These are phyloP conservation scores for Pogonomyrmex californicus DNA, from an alignment of 1,140 invertebrate genomes.

Conservation along the genomic window DNA sequence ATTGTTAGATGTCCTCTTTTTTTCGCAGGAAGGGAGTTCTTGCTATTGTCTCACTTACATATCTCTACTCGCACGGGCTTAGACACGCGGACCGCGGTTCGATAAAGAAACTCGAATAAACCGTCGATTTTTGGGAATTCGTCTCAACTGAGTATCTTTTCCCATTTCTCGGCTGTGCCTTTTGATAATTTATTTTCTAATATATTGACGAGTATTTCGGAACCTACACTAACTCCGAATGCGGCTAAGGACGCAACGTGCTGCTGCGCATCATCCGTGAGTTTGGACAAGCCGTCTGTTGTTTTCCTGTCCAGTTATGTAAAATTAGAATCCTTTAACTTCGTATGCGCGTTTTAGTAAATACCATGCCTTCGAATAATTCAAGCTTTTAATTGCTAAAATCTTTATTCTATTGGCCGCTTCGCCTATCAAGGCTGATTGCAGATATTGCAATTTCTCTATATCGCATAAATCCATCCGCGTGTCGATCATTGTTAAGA, in stretches of 20 bases:
- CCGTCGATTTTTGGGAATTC: not conserved
- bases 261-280: not conserved
- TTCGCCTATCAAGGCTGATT: not conserved
- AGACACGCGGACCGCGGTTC: no score
- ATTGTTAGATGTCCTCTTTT: no score
- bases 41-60: no score
- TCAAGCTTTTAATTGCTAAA: not conserved
- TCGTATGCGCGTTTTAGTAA: not conserved
- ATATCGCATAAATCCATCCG: not conserved
- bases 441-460: not conserved
- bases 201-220: not conserved
- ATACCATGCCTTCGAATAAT: not conserved
- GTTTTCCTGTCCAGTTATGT: not conserved
- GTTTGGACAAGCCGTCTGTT: not conserved
- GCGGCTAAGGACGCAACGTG: not conserved
- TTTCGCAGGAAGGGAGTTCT: no score
- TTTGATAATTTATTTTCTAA: not conserved
- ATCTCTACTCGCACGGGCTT: no score
- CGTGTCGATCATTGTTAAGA: not conserved
- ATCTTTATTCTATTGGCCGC: not conserved
- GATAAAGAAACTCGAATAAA: no score
- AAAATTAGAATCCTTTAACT: conserved; percentile 3
- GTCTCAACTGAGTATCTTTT: not conserved
- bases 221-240: not conserved
- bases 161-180: not conserved